Base-by-base conservation (phyloP, 2,797 vertebrate species). In the Notamacropus eugenii region DNA sequence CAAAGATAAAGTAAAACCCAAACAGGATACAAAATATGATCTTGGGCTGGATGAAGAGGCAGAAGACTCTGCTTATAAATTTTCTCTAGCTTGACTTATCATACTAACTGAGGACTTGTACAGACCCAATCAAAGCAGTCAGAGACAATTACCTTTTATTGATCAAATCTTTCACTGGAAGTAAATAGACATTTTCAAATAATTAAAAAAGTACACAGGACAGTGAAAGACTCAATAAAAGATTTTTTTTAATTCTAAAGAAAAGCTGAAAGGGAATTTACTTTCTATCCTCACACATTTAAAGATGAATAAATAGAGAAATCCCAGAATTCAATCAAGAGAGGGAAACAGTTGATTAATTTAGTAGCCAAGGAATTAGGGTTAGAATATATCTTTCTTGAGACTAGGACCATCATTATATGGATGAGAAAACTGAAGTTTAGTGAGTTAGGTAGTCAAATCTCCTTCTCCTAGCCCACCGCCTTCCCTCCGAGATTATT, bases 191-290 rank as follows among this genome's bases (percentile, higher is more conserved):
- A 16, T 90, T 90, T 34, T 52, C 46, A 54, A 90, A 31, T 28
- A 54, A 54, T 54, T 52, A 6, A 87, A 59, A 50, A 90, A 62
- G n/a, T 54, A 74, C 19, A 95, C 95, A 90, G 22, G 19, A 9
- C 59, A 93, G 93, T 94, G 1, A 96, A 46, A 92, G 34, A 12
- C 94, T 96, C n/a, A 98, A 96, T 97, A 97, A 97, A 97, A 16
- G 74, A 56, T 93, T 40, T 82, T 97, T 67, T 74, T 40, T n/a
- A n/a, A 22, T 74, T 74, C n/a, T 40, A 74, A 74, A 74, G n/a
- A 74, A 74, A 40, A 74, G n/a, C n/a, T 74, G n/a, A 74, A 40
- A 74, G 16, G 67, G 14, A 22, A 74, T 74, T 74, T 74, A 22
- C 19, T n/a, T 22, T 19, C 34, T 1, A 74, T 40, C 67, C 67